Base-by-base conservation (phyloP, 2,888 invertebrate species). In the Lasioglossum figueresi region DNA sequence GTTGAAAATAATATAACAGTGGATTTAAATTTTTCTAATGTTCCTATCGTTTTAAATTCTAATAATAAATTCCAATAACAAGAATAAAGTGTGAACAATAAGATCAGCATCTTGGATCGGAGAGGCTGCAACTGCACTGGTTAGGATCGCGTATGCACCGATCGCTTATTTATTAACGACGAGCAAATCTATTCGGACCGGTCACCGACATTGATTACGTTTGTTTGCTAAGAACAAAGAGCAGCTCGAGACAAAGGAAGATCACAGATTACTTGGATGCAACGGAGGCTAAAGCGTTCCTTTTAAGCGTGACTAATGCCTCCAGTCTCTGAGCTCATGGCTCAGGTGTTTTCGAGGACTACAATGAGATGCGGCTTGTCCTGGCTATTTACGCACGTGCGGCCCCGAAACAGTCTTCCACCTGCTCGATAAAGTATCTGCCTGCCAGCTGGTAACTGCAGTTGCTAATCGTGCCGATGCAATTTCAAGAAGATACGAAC, bases 321-420 rank as follows among this genome's bases (percentile, higher is more conserved):
- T 31, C 77, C 73, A 81, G 84, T 82, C 84, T 82, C 75, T 63
- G 59, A 78, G 89, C 82, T 86, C 88, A 83, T 86, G 83, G 91
- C 91, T 89, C 90, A 91, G 91, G 91, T 90, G 90, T 91, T 91
- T 90, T 88, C 85, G 88, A 85, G 89, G 79, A 82, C 82, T 83
- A 85, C 86, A 86, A 88, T 87, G 86, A 89, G 88, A 88, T 82
- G 88, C 84, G 83, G 88, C 85, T 88, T 79, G 84, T 87, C 84
- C 82, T 74, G 75, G 76, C 82, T 87, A 86, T 84, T 91, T 89
- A 89, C 87, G 88, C 91, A 91, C 89, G 91, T 91, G 88, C 90
- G 84, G 82, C 76, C 83, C 82, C 79, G 82, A 86, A 86, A 88
- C 82, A 77, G 71, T 88, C 85, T 87, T 91, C 85, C 86, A 90